phyloP scores from a whole-genome alignment of 2,113 vertebrate genomes.

The Numida meleagris region DNA sequence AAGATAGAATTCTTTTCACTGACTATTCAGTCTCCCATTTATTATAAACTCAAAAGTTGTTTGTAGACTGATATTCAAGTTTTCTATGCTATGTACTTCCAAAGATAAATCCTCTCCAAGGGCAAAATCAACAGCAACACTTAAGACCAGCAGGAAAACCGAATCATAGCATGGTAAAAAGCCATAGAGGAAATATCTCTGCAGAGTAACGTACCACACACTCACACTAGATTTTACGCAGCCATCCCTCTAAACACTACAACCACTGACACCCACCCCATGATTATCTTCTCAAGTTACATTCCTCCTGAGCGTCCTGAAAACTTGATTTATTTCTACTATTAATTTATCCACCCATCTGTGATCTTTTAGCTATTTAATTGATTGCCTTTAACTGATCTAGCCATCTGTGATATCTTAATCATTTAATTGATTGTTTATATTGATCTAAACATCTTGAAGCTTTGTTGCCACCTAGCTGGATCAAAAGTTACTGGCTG shows the following conservation, averaged over 20 bases:
- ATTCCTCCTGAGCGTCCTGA: background rate
- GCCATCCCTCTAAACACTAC: background rate
- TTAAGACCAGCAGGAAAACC: background rate
- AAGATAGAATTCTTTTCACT: background rate
- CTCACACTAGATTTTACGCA: background rate
- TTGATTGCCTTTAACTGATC: slow-evolving; percentile 56
- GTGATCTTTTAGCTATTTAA: slow-evolving; percentile 52
- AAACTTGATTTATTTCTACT: slow-evolving; percentile 50
- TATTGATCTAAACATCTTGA: slow-evolving; percentile 25
- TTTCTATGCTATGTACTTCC: background rate
- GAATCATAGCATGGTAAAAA: background rate
- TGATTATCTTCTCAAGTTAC: slow-evolving; percentile 28
- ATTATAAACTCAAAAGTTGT: background rate
- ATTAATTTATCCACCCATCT: slow-evolving; percentile 57
- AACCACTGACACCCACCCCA: background rate
- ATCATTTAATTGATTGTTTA: slow-evolving; percentile 23
- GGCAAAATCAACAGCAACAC: background rate
- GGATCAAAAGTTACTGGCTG: background rate
- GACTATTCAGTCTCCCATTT: background rate
- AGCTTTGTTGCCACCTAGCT: background rate
- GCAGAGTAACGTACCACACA: background rate
- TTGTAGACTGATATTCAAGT: background rate
- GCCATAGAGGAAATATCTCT: background rate
- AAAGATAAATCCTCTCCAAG: background rate
- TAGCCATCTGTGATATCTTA: slow-evolving; percentile 46